These are phyloP conservation scores for Bombus polaris DNA, from an alignment of 1,140 invertebrate species.

Conservation along the genomic window DNA sequence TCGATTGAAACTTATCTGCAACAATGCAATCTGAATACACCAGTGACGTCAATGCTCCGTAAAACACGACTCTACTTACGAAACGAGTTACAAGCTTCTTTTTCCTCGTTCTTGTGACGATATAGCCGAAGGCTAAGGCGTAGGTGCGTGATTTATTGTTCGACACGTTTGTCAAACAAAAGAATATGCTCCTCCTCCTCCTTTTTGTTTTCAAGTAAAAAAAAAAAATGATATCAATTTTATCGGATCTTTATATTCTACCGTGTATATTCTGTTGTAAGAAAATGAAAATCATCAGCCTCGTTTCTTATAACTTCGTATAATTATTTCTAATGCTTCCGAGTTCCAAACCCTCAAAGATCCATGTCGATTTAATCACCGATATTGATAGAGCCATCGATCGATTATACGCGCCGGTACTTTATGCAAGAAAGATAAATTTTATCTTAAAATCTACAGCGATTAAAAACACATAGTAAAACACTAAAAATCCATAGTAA, in stretches of 20 bases:
- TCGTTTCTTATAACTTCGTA: too few relatives aligned
- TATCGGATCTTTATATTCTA: too few relatives aligned
- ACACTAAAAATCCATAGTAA: not conserved
- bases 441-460: not conserved
- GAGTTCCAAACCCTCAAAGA: not conserved
- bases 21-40: conserved; percentile 55
- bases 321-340: too few relatives aligned
- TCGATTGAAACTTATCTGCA: conserved; percentile 62
- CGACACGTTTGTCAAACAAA: too few relatives aligned
- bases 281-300: too few relatives aligned
- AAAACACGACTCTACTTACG: conserved; percentile 50
- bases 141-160: conserved; percentile 15
- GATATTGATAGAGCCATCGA: not conserved
- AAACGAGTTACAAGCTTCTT: conserved; percentile 39
- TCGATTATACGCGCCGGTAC: not conserved
- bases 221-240: too few relatives aligned
- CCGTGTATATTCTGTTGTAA: too few relatives aligned
- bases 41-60: conserved; percentile 60
- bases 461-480: not conserved
- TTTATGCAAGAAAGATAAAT: not conserved
- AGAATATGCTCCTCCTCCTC: not conserved
- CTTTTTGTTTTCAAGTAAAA: not conserved
- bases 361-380: not conserved
- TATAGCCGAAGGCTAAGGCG: not conserved
- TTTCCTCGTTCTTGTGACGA: conserved; percentile 8